These are phyloP conservation scores for Formica exsecta DNA, from an alignment of 1,140 invertebrate species.

Conservation along the genomic window DNA sequence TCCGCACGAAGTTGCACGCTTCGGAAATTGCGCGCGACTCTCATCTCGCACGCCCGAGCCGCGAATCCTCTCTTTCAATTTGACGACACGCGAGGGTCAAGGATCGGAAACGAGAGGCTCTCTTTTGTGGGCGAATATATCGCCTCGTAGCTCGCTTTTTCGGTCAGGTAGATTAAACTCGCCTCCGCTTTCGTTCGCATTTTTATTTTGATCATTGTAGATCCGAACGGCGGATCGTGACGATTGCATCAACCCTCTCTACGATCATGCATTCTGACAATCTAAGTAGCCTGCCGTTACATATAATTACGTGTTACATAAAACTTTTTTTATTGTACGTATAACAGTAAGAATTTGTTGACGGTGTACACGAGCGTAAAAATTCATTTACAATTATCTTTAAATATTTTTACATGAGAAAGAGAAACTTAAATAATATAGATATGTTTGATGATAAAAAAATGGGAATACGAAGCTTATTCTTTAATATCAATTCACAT, in stretches of 20 bases:
- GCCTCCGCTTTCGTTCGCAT: slow-evolving; percentile 53
- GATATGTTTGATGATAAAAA: no score
- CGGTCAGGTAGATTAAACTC: slow-evolving; percentile 37
- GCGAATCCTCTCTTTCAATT: slow-evolving; percentile 47
- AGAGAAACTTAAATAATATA: no score
- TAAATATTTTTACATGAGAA: background rate
- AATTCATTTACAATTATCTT: background rate
- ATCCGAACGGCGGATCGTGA: slow-evolving; percentile 50
- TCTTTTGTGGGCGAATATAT: slow-evolving; percentile 47
- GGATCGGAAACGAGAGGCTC: slow-evolving; percentile 67
- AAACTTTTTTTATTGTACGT: background rate
- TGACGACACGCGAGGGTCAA: slow-evolving; percentile 70
- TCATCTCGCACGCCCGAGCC: slow-evolving; percentile 36
- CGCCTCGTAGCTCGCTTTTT: slow-evolving; percentile 48
- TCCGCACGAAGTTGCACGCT: slow-evolving; percentile 41
- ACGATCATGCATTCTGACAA: background rate
- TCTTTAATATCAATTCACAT: background rate
- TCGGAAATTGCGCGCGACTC: slow-evolving; percentile 41
- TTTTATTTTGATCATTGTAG: slow-evolving; percentile 43
- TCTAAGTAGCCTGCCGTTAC: slow-evolving; percentile 11
- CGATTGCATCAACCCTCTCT: slow-evolving; percentile 49
- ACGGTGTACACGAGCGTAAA: background rate
- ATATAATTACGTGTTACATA: background rate
- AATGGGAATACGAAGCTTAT: no score
- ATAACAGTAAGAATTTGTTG: background rate